These are phyloP conservation scores for Oxygymnocypris stewartii DNA, from an alignment of 2,113 vertebrate species.

Conservation along the genomic window DNA sequence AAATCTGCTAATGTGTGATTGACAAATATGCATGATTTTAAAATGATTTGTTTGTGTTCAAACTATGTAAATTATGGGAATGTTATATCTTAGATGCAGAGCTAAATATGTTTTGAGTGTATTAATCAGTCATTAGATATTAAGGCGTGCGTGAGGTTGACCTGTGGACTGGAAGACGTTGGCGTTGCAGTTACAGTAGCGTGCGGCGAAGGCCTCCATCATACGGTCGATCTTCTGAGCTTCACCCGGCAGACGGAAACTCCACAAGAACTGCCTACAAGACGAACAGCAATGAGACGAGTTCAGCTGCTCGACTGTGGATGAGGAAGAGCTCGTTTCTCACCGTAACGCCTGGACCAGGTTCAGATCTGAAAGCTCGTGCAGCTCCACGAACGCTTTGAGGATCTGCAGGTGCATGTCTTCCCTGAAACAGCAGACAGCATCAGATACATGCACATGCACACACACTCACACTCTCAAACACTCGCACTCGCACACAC, in stretches of 20 bases:
- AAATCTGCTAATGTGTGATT: too few relatives aligned
- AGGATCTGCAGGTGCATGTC: conserved; percentile 85
- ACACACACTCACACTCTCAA: neutral
- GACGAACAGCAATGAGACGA: neutral
- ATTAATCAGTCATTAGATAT: neutral
- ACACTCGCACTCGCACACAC: neutral
- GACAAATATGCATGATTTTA: too few relatives aligned
- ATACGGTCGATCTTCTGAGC: conserved; percentile 97
- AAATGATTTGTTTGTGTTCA: too few relatives aligned
- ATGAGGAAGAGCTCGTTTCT: conserved; percentile 44
- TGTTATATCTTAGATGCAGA: too few relatives aligned
- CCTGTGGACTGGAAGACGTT: conserved; percentile 91
- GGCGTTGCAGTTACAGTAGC: conserved; percentile 89
- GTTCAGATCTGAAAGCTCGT: conserved; percentile 90
- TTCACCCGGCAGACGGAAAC: conserved; percentile 92
- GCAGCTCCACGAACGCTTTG: conserved; percentile 91
- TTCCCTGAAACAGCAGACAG: conserved; percentile 74
- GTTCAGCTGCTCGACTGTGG: neutral
- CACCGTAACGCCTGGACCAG: conserved; percentile 94
- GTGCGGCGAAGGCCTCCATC: conserved; percentile 92
- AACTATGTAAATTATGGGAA: too few relatives aligned
- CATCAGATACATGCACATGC: neutral
- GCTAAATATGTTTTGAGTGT: too few relatives aligned
- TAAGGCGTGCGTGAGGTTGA: conserved; percentile 54
- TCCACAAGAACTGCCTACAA: conserved; percentile 92